Base-by-base conservation (phyloP, 1,140 invertebrate genomes). In the Eupristina koningsbergeri region DNA sequence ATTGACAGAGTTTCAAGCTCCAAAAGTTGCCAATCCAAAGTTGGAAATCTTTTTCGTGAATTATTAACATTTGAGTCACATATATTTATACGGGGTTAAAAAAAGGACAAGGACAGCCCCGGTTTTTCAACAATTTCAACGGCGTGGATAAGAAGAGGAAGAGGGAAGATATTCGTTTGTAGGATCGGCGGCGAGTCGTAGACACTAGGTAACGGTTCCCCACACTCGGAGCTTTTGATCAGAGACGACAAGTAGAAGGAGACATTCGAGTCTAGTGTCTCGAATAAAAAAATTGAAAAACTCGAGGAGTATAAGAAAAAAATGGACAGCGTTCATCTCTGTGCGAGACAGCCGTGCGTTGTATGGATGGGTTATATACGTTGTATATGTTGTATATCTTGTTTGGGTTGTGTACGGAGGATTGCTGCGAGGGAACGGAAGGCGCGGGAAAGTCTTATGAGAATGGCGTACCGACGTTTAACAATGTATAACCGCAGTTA, bases 401-500 rank as follows among this genome's bases (percentile, higher is more conserved):
- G n/a, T n/a, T n/a, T n/a, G n/a, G n/a, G n/a, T n/a, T n/a, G n/a
- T n/a, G n/a, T n/a, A n/a, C n/a, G n/a, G n/a, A 0, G 26, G n/a
- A 22, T 3, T 17, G 15, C 22, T 22, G 11, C 34, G 45, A 53
- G 26, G 69, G 47, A 50, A 50, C 47, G 47, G 69, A 74, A 45
- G 71, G 22, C 73, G 73, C 81, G 81, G 74, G 73, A 83, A 83
- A 83, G 74, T 77, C 81, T 41, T 83, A 81, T 45, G 78, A 80
- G 78, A 80, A 84, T 80, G 76, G 64, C 76, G 69, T 47, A 64
- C 29, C 73, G 61, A 64, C 75, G 39, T 74, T 84, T 84, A 80
- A 84, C 83, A 84, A 84, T 84, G 83, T 80, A 63, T 84, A 80
- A 80, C 47, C 83, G 63, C 83, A 80, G 83, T 80, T 84, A 80